phyloP scores from a whole-genome alignment of 2,113 vertebrate genomes.

The Aphyosemion australe region DNA sequence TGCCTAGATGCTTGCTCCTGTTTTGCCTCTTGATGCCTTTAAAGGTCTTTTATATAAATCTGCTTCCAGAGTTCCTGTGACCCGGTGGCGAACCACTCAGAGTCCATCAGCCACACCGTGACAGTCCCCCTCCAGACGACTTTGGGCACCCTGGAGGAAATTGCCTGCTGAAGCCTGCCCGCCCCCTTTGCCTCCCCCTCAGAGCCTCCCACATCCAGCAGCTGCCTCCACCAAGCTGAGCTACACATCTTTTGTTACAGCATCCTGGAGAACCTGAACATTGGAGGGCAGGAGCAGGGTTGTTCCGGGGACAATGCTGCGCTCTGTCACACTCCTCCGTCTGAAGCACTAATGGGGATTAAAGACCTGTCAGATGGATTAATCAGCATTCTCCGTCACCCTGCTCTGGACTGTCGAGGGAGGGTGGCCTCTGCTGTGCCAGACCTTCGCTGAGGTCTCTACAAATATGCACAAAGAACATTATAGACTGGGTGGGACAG shows the following conservation, averaged over 20 bases:
- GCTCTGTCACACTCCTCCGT: slow-evolving; percentile 64
- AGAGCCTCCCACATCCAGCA: slow-evolving; percentile 22
- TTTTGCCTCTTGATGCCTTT: neutral
- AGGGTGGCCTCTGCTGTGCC: slow-evolving; percentile 34
- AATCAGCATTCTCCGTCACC: slow-evolving; percentile 67
- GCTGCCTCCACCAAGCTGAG: slow-evolving; percentile 33
- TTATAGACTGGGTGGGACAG: slow-evolving; percentile 18
- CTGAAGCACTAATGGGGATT: slow-evolving; percentile 62
- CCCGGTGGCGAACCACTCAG: slow-evolving; percentile 93
- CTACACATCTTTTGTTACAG: slow-evolving; percentile 30
- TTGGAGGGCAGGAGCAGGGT: slow-evolving; percentile 29
- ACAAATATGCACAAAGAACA: slow-evolving; percentile 36
- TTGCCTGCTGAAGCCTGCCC: slow-evolving; percentile 89
- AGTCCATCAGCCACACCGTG: slow-evolving; percentile 97
- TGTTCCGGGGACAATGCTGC: slow-evolving; percentile 74
- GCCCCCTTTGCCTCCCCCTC: slow-evolving; percentile 17
- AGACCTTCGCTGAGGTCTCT: slow-evolving; percentile 28
- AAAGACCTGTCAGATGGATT: slow-evolving; percentile 68
- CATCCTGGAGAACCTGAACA: slow-evolving; percentile 36
- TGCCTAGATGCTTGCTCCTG: neutral
- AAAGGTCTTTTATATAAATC: neutral
- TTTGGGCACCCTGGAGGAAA: slow-evolving; percentile 93
- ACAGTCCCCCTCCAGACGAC: slow-evolving; percentile 93
- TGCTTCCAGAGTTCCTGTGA: slow-evolving; percentile 90
- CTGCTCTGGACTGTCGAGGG: slow-evolving; percentile 11